These are phyloP conservation scores for Pararge aegeria DNA, from an alignment of 1,140 invertebrate species.

Conservation along the genomic window DNA sequence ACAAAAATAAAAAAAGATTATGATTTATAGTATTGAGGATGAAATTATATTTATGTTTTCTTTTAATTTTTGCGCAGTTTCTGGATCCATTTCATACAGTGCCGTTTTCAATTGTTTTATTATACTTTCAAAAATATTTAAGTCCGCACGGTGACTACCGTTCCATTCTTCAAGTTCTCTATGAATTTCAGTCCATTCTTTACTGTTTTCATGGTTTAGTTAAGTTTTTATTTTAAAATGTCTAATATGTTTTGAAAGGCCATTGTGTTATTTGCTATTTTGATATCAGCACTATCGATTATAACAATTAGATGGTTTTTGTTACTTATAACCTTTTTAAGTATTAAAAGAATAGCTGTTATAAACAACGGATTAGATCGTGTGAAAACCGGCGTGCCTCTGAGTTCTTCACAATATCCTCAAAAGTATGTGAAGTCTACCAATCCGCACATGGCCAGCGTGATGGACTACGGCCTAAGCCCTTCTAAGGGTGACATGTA, in stretches of 20 bases:
- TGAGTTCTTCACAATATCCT: too few species aligned
- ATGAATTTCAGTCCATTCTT: conserved; percentile 30
- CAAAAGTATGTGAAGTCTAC: too few species aligned
- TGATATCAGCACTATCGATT: conserved; percentile 13
- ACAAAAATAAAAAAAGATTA: too few species aligned
- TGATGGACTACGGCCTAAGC: too few species aligned
- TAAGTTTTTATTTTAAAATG: conserved; percentile 25
- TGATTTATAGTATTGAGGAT: too few species aligned
- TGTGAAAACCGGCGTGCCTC: too few species aligned
- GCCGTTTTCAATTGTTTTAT: conserved; percentile 10
- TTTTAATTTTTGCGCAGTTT: neutral
- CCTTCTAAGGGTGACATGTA: too few species aligned
- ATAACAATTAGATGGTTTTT: conserved; percentile 36
- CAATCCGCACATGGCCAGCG: too few species aligned
- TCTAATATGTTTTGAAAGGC: conserved; percentile 36
- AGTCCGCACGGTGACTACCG: neutral
- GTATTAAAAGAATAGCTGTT: conserved; percentile 29
- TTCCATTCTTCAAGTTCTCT: conserved; percentile 29
- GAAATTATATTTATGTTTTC: too few species aligned
- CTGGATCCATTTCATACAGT: conserved; percentile 3
- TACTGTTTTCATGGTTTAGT: conserved; percentile 18
- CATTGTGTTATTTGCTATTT: conserved; percentile 31
- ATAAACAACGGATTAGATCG: conserved; percentile 3
- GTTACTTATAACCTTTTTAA: conserved; percentile 30
- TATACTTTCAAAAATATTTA: conserved; percentile 4